phyloP scores from a whole-genome alignment of 1,140 invertebrate genomes.

The Bradysia coprophila region DNA sequence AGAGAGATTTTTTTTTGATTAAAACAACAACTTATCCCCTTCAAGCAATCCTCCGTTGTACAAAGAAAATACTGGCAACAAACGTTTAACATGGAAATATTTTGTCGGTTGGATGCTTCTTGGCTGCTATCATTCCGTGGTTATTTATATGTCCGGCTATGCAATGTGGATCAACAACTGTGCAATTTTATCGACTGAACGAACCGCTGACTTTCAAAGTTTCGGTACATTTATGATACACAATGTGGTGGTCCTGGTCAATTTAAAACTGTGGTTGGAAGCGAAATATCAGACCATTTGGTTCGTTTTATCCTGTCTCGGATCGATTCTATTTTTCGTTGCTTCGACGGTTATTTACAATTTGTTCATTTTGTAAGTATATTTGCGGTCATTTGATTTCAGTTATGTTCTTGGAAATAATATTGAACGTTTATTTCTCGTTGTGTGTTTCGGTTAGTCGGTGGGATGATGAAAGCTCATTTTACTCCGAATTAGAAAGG shows the following conservation, averaged over 20 bases:
- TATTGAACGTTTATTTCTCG: too few relatives aligned
- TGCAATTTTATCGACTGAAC: slow-evolving; percentile 25
- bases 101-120: slow-evolving; percentile 46
- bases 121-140: slow-evolving; percentile 30
- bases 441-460: too few relatives aligned
- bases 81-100: slow-evolving; percentile 35
- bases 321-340: slow-evolving; percentile 39
- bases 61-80: slow-evolving; percentile 39
- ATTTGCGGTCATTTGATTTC: too few relatives aligned
- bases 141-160: slow-evolving; percentile 27
- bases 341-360: slow-evolving; percentile 36
- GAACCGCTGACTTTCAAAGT: slow-evolving; percentile 24
- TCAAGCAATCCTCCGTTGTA: slow-evolving; percentile 46
- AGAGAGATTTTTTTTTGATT: slow-evolving; percentile 1
- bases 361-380: slow-evolving; percentile 32
- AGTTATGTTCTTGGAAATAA: too few relatives aligned
- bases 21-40: not conserved
- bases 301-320: slow-evolving; percentile 32
- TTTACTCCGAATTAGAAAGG: too few relatives aligned
- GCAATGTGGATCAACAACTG: slow-evolving; percentile 20
- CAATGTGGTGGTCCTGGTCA: slow-evolving; percentile 27
- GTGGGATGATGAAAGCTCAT: too few relatives aligned
- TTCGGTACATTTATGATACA: slow-evolving; percentile 31
- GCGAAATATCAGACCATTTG: slow-evolving; percentile 41
- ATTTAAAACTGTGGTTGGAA: slow-evolving; percentile 39